These are phyloP conservation scores for Corvus moneduloides DNA, from an alignment of 2,113 vertebrate genomes.

Conservation along the genomic window DNA sequence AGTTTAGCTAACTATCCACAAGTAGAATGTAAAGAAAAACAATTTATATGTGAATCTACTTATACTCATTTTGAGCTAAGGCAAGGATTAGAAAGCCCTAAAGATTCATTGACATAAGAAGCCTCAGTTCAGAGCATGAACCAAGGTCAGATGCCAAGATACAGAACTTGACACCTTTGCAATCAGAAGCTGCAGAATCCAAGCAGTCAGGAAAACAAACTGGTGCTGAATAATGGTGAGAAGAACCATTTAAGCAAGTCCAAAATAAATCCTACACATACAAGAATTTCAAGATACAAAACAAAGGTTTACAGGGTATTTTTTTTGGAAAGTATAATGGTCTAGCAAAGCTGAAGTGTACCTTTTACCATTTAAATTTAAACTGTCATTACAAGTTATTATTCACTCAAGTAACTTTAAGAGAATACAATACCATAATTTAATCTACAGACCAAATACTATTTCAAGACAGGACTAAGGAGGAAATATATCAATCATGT, in stretches of 20 bases:
- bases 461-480: not conserved
- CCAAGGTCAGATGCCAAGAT: not conserved
- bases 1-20: not conserved
- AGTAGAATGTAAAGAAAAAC: not conserved
- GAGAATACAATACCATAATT: not conserved
- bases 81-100: not conserved
- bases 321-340: not conserved
- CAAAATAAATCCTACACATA: not conserved
- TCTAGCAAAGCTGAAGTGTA: not conserved
- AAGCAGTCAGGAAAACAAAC: not conserved
- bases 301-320: not conserved
- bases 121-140: not conserved
- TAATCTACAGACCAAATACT: not conserved
- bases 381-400: not conserved
- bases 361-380: not conserved
- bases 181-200: not conserved
- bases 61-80: not conserved
- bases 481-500: not conserved
- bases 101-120: not conserved
- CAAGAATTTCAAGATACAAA: not conserved
- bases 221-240: not conserved
- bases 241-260: not conserved
- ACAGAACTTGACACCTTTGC: not conserved
- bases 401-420: not conserved
- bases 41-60: not conserved